Percentiles rank a stretch among this genome's conserved stretches.
Conservation (phyloP, 1,140 invertebrate species). For the Sinella curviseta region DNA sequence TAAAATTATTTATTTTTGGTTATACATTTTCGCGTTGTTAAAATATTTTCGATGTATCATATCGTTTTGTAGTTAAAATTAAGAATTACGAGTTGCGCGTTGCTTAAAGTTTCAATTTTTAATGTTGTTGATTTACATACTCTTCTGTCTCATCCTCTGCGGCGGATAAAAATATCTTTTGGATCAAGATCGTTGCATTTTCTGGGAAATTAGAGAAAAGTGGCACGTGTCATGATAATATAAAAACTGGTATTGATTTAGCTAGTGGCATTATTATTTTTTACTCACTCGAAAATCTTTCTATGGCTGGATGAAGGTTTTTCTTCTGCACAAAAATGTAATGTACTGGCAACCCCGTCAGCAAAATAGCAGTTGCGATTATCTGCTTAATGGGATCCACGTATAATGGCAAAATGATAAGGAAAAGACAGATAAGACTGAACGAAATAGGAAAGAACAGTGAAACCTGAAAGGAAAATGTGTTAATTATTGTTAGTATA, state of each 20-base stretch:
- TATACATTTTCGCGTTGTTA: no score
- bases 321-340: conserved; percentile 67
- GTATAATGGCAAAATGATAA: conserved; percentile 78
- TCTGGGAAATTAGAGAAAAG: conserved; percentile 57
- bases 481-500: conserved; percentile 55
- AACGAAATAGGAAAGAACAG: conserved; percentile 77
- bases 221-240: neutral
- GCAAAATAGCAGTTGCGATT: conserved; percentile 78
- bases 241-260: neutral
- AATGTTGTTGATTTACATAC: neutral
- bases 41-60: no score
- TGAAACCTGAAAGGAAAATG: conserved; percentile 63
- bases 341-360: conserved; percentile 85
- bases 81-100: no score
- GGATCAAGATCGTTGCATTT: conserved; percentile 64
- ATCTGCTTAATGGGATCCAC: conserved; percentile 76
- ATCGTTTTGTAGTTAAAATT: no score
- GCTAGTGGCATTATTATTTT: neutral
- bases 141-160: conserved; percentile 66
- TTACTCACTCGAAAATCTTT: conserved; percentile 12
- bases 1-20: neutral
- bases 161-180: conserved; percentile 75
- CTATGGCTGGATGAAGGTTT: neutral
- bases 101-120: no score
- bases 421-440: conserved; percentile 75